Base-by-base conservation (phyloP, 2,797 vertebrate genomes). In the Chaetophractus vellerosus region DNA sequence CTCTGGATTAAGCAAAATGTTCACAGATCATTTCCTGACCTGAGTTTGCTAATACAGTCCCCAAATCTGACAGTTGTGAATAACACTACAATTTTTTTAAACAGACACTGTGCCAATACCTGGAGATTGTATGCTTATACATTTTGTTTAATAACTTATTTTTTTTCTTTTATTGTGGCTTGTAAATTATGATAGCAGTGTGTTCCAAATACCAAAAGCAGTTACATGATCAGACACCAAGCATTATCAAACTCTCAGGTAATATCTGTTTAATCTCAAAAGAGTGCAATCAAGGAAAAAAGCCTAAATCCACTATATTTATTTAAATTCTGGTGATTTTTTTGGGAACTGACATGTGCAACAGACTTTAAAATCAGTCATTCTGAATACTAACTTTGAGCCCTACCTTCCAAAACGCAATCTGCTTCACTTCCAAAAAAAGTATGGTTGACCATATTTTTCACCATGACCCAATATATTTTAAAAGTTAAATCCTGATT, bases 1-100 rank as follows among this genome's bases (percentile, higher is more conserved):
- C 5, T 5, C 33, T 83, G 23, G 86, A 97, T 97, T 97, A 95
- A 91, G 7, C 71, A 61, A 68, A 55, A 90, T 72, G 31, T 74
- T 79, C 63, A 89, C 0, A 28, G 19, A 88, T 80, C 75, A 75
- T 38, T 59, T 55, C 55, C 50, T 80, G 11, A 90, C 18, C 52
- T 38, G 9, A 91, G n/a, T 10, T 94, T 93, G 63, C 41, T 55
- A 57, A 64, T 5, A 76, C 1, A 1, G 2, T 26, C 24, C 48
- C 52, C 57, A 71, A 80, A 79, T 87, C 41, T 81, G 55, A 24
- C 59, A 90, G 21, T 72, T 92, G 50, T 57, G 38, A 88, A 61
- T 9, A 86, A 76, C 21, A 90, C 31, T 78, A 93, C 38, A 41
- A 78, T 92, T 64, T 92, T 88, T 96, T 96, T 88, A 92, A 52